Base-by-base conservation (phyloP, 2,888 invertebrate genomes). In the Eupithecia vulgata region DNA sequence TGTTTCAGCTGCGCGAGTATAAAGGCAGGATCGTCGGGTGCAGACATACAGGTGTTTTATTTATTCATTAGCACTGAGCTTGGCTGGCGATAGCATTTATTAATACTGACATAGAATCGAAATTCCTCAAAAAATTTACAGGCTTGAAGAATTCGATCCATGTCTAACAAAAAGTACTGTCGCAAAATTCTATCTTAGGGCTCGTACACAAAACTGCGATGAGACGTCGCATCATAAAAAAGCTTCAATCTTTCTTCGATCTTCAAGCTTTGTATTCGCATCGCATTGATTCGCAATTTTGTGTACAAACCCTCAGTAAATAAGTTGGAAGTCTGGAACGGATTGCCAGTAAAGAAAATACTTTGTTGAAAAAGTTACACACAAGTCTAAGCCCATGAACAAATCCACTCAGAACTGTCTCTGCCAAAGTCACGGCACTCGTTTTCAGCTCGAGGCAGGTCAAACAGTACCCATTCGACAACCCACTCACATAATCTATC, bases 1-100 rank as follows among this genome's bases (percentile, higher is more conserved):
- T 52, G 75, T 65, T 67, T 71, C 40, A 70, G 73, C 78, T 74
- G 62, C 82, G 80, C 77, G 74, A 73, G 79, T 79, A 79, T 76
- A 80, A 76, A 81, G 75, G 78, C 80, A 82, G 80, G 78, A 72
- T 25, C 79, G 77, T 80, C 78, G 78, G 81, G 81, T 83, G 84
- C 80, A 84, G 81, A 83, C 82, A 79, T 81, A 81, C 81, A 80
- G 75, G 77, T 78, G 67, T 83, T 81, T 87, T 87, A 87, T 85
- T 87, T 88, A 88, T 88, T 88, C 87, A 88, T 87, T 85, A 87
- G 79, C 80, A 68, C 78, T 71, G 84, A 83, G 82, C 79, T 74
- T 79, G 83, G 79, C 82, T 64, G 12, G 61, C 13, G 13, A 42
- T 34, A 15, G 5, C 59, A 59, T 65, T 59, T 37, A 68, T 48